Percentiles rank a stretch among this genome's conserved stretches.
phyloP scores from a whole-genome alignment of 2,113 vertebrate species.

The Mugil cephalus region DNA sequence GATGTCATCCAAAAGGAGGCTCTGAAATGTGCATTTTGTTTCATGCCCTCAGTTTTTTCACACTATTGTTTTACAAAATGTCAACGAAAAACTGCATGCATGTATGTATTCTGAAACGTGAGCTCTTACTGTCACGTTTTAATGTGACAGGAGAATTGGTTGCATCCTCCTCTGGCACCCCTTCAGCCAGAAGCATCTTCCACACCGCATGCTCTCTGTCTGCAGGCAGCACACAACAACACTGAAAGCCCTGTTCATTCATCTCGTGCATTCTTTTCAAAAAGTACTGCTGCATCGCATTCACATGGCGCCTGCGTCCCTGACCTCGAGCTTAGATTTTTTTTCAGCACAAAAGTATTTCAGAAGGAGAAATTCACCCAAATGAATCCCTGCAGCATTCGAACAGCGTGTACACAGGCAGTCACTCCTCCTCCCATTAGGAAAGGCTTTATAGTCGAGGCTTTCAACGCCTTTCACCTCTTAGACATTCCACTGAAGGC shows the following conservation, averaged over 20 bases:
- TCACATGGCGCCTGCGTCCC: slow-evolving; percentile 21
- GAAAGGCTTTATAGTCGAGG: slow-evolving; percentile 52
- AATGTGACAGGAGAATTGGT: background rate
- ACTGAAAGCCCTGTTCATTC: slow-evolving; percentile 15
- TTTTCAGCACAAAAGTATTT: slow-evolving; percentile 10
- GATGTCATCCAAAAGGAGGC: background rate
- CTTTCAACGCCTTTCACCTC: slow-evolving; percentile 47
- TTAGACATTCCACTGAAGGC: slow-evolving; percentile 38
- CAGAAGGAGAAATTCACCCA: slow-evolving; percentile 18
- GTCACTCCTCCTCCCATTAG: slow-evolving; percentile 42
- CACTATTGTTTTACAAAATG: background rate
- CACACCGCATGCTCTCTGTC: background rate
- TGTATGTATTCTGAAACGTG: background rate
- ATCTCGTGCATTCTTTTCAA: slow-evolving; percentile 25
- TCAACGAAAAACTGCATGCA: background rate
- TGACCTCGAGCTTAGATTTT: slow-evolving; percentile 28
- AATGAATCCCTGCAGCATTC: slow-evolving; percentile 19
- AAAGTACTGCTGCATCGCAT: slow-evolving; percentile 45
- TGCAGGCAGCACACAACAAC: slow-evolving; percentile 21
- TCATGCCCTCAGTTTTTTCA: background rate
- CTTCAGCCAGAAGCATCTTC: slow-evolving; percentile 13
- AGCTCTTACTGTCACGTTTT: background rate
- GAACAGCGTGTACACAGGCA: slow-evolving; percentile 36
- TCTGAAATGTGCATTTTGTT: background rate
- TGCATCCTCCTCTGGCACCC: background rate